Conservation (phyloP, 2,888 invertebrate genomes). For the Corbicula japonica region DNA sequence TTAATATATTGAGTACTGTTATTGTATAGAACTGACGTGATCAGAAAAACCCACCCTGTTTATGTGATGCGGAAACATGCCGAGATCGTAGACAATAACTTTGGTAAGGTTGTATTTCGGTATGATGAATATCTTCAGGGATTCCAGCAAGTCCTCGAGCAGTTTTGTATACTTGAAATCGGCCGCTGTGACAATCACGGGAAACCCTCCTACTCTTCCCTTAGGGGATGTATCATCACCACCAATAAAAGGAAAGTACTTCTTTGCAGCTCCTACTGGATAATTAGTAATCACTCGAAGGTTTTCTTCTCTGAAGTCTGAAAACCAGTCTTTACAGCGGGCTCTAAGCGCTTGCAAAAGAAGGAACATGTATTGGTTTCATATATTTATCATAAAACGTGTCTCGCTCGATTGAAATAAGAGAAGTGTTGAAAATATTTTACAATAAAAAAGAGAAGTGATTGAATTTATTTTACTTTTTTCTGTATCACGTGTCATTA, state of each 20-base stretch:
- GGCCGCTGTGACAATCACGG: conserved; percentile 5
- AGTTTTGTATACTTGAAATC: conserved; percentile 2
- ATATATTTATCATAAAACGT: no score
- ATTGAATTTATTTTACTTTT: no score
- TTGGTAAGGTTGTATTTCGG: conserved; percentile 11
- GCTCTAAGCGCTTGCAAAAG: no score
- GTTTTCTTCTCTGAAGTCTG: not conserved
- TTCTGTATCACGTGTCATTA: no score
- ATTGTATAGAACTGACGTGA: no score
- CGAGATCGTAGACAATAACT: not conserved
- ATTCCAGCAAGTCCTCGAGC: not conserved
- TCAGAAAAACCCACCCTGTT: not conserved
- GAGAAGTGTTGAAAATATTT: no score
- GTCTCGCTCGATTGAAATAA: no score
- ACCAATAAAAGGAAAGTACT: not conserved
- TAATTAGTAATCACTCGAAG: not conserved
- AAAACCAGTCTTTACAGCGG: conserved; percentile 4
- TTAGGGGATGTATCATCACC: not conserved
- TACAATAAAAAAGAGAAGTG: no score
- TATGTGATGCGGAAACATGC: not conserved
- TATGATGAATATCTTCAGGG: not conserved
- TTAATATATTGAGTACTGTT: no score
- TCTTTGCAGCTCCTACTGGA: not conserved
- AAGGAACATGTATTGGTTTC: no score
- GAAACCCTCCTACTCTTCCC: not conserved